phyloP scores from a whole-genome alignment of 2,888 invertebrate species.

The Meliscaeva auricollis region DNA sequence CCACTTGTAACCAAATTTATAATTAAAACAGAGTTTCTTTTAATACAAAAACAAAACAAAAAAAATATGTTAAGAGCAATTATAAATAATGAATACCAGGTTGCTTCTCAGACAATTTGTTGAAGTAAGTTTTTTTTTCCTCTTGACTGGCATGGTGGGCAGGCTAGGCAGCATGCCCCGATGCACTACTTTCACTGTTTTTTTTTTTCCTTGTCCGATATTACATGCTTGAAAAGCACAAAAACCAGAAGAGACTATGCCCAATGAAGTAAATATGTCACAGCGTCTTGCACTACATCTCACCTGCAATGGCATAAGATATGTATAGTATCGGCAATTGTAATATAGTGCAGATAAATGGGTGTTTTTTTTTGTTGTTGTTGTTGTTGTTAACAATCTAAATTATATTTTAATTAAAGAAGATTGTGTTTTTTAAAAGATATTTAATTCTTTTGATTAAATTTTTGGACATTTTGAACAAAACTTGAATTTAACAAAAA shows the following conservation, averaged over 20 bases:
- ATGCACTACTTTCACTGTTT: constrained; percentile 58
- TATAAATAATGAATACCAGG: constrained; percentile 37
- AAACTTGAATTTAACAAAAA: no score
- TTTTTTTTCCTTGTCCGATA: constrained; percentile 7
- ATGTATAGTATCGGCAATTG: constrained; percentile 33
- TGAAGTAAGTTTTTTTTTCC: constrained; percentile 37
- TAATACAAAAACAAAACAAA: not conserved
- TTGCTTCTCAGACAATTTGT: constrained; percentile 43
- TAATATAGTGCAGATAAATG: not conserved
- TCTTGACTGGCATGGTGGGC: constrained; percentile 32
- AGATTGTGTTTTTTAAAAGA: no score
- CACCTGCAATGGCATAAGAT: constrained; percentile 35
- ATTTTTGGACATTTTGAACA: no score
- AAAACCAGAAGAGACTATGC: constrained; percentile 41
- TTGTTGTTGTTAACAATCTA: no score
- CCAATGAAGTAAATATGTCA: constrained; percentile 50
- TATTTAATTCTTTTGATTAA: no score
- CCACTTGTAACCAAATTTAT: constrained; percentile 10
- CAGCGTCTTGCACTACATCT: constrained; percentile 40
- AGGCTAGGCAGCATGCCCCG: constrained; percentile 37
- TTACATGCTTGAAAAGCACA: constrained; percentile 40
- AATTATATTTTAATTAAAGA: no score
- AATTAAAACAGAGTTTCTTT: constrained; percentile 3
- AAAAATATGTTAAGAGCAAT: constrained; percentile 37
- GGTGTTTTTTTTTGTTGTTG: constrained; percentile 7